Base-by-base conservation (phyloP, 2,888 invertebrate species). In the Drosophila percnosoma region DNA sequence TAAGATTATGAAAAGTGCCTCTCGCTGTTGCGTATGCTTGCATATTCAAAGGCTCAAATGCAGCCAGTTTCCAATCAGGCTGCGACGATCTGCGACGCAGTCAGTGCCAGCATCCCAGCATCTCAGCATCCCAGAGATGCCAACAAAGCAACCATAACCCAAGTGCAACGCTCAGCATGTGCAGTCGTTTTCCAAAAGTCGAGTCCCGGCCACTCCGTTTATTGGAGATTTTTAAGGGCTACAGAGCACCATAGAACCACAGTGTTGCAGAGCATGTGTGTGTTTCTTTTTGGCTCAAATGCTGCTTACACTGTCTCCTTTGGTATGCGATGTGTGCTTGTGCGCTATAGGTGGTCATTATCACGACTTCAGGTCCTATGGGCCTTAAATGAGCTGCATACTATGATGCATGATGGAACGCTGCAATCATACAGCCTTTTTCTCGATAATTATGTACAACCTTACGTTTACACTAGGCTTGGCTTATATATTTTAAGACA, bases 301-400 rank as follows among this genome's bases (percentile, higher is more conserved):
- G 67, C 63, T 67, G 70, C 79, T 62, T 77, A 52, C 29, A 53
- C 58, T 65, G 68, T 75, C 60, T 74, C 66, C 61, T 71, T 66
- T 74, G 86, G 73, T 67, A 78, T 82, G 34, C 34, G 53, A 74
- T 79, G 80, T 73, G 75, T 85, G 87, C 78, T 76, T 85, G 88
- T 80, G 78, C 89, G 80, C 89, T 89, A 87, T 86, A 90, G 90
- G 89, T 89, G 89, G 90, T 90, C 89, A 89, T 89, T 89, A 90
- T 88, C 89, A 86, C 89, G 76, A 80, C 75, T 80, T 64, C 15
- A 67, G 60, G 73, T 83, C 75, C 78, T 71, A 75, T 88, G 68
- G 68, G 64, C 52, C 64, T 69, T 45, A 53, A 36, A 36, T 66
- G 57, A 58, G 62, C 83, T 68, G 59, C 51, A 64, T 73, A 34